Evolutionary conservation across 2,113 vertebrate species (phyloP).

Genomic region (Prunella himalayana): DNA sequence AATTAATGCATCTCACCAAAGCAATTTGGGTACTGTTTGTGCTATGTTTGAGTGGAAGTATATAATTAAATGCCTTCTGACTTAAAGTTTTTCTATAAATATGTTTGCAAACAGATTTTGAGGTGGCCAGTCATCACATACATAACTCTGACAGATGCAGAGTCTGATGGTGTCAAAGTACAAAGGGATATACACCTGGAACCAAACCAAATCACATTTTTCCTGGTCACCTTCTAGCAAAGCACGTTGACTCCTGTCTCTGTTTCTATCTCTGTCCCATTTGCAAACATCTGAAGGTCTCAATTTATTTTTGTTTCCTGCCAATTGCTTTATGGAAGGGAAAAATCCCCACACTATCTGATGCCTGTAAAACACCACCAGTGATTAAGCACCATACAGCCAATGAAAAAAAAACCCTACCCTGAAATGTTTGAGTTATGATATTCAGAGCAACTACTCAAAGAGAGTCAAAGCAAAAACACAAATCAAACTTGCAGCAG

Average conservation of each 20-base stretch:
- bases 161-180: background rate
- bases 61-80: background rate
- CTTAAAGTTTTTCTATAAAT: background rate
- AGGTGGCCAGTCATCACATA: background rate
- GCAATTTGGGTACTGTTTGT: background rate
- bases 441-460: background rate
- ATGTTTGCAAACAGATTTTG: background rate
- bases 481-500: background rate
- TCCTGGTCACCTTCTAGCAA: background rate
- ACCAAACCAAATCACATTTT: background rate
- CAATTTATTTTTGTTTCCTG: background rate
- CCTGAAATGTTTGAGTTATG: background rate
- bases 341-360: background rate
- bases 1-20: slow-evolving; percentile 17
- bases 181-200: background rate
- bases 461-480: background rate
- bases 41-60: background rate
- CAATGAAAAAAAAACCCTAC: background rate
- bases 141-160: background rate
- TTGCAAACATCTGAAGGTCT: background rate
- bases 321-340: background rate
- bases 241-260: background rate
- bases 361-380: background rate
- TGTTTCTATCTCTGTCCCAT: background rate
- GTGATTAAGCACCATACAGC: background rate